phyloP scores from a whole-genome alignment of 2,113 vertebrate species.

The Tapirus terrestris region DNA sequence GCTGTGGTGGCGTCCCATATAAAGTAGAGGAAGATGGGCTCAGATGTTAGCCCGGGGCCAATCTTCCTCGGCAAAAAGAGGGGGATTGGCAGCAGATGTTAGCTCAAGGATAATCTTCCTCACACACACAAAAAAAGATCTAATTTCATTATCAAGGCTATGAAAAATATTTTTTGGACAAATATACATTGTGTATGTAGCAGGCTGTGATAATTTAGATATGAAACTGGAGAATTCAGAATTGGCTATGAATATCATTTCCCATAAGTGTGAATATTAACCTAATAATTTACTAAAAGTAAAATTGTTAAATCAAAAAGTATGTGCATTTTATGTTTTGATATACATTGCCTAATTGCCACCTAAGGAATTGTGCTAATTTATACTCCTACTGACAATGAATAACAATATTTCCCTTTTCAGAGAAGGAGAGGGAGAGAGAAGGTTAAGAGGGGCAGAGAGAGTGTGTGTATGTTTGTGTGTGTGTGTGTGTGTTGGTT shows the following conservation, averaged over 20 bases:
- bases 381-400: neutral
- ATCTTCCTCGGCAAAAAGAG: too few species aligned
- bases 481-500: neutral
- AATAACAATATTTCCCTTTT: neutral
- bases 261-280: neutral
- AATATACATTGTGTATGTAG: neutral
- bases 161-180: neutral
- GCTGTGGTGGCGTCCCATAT: too few species aligned
- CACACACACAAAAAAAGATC: neutral
- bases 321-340: neutral
- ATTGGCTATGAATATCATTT: neutral
- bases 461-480: too few species aligned
- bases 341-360: neutral
- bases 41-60: too few species aligned
- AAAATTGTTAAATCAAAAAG: slow-evolving; percentile 27
- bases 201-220: neutral
- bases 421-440: neutral
- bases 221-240: neutral
- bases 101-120: too few species aligned
- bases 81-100: too few species aligned
- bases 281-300: neutral
- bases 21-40: too few species aligned
- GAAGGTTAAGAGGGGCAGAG: too few species aligned
- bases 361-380: neutral
- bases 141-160: neutral